Evolutionary conservation across 2,797 vertebrate species (phyloP).

Genomic region (Betta splendens): DNA sequence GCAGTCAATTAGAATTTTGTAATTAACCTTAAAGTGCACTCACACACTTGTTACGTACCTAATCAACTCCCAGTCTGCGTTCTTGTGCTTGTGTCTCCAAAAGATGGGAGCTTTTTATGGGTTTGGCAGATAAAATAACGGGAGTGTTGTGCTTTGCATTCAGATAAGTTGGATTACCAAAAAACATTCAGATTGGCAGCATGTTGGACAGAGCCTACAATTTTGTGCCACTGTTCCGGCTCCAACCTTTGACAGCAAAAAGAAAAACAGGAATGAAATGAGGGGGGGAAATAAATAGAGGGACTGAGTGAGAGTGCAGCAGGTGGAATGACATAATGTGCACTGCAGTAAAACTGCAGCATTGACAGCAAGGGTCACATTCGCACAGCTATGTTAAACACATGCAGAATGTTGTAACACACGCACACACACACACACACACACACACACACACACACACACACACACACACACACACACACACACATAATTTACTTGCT

Average conservation of each 20-base stretch:
- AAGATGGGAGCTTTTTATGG: constrained; percentile 6
- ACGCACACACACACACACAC: too few relatives aligned
- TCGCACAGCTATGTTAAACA: constrained; percentile 26
- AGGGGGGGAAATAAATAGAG: constrained; percentile 64
- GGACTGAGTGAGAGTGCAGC: constrained; percentile 74
- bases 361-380: constrained; percentile 74
- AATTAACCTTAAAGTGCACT: background rate
- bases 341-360: constrained; percentile 88
- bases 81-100: background rate
- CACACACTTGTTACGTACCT: background rate
- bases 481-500: constrained; percentile 2
- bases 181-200: constrained; percentile 31
- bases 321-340: constrained; percentile 79
- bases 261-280: constrained; percentile 53
- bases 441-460: too few relatives aligned
- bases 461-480: too few relatives aligned
- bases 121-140: constrained; percentile 14
- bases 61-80: background rate
- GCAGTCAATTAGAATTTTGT: constrained; percentile 1
- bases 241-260: constrained; percentile 48
- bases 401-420: constrained; percentile 10
- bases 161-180: constrained; percentile 30
- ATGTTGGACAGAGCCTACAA: constrained; percentile 40
- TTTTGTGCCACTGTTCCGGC: constrained; percentile 29
- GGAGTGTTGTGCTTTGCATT: constrained; percentile 39